phyloP scores from a whole-genome alignment of 2,797 vertebrate genomes.

The Monodelphis domestica region DNA sequence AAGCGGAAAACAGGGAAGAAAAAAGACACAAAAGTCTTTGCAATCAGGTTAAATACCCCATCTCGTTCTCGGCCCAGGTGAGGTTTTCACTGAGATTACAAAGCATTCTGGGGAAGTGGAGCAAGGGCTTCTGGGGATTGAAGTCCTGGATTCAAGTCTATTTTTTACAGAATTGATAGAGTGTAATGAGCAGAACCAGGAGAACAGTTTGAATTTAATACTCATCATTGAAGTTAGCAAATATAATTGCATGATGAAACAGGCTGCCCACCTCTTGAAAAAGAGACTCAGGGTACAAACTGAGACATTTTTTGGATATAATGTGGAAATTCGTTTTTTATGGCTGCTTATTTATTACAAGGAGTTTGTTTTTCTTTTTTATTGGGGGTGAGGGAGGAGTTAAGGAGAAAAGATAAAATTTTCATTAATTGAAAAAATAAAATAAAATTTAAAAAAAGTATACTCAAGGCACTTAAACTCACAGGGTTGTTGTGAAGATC shows the following conservation, averaged over 20 bases:
- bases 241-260: background rate
- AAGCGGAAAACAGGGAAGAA: no score
- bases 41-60: no score
- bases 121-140: no score
- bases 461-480: background rate
- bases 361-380: background rate
- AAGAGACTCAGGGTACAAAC: background rate
- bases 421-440: background rate
- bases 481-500: background rate
- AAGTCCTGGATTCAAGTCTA: no score
- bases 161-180: no score
- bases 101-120: no score
- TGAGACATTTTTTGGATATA: background rate
- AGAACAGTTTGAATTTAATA: background rate
- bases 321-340: background rate
- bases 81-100: no score
- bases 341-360: background rate
- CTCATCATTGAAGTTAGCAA: background rate
- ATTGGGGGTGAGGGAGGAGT: background rate
- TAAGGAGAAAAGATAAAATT: background rate
- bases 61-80: no score
- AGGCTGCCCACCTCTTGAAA: background rate
- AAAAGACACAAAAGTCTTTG: no score
- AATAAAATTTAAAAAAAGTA: background rate
- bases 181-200: background rate